Conservation (phyloP, 2,888 invertebrate species). For the Cephus runcator region DNA sequence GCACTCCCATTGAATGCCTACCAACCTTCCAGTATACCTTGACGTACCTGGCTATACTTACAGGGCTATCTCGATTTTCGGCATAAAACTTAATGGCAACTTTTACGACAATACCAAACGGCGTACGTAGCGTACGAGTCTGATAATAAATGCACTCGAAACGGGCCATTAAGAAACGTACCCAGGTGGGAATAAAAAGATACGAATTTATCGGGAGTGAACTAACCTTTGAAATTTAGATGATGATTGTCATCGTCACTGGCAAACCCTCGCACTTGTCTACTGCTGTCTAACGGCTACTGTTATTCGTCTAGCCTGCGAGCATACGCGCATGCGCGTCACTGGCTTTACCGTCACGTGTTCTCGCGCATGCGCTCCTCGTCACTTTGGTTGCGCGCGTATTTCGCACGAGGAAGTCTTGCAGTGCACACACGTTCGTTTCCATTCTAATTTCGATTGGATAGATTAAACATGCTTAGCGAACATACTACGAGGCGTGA, state of each 20-base stretch:
- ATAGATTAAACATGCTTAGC: not conserved
- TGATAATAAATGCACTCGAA: not conserved
- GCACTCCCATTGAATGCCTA: not conserved
- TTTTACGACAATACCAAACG: slow-evolving; percentile 13
- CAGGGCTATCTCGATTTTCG: slow-evolving; percentile 6
- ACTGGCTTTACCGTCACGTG: not conserved
- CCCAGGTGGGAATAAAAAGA: not conserved
- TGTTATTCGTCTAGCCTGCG: not conserved
- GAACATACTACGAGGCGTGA: not conserved
- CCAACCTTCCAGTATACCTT: not conserved
- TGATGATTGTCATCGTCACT: not conserved
- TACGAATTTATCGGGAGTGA: not conserved
- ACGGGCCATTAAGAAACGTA: not conserved
- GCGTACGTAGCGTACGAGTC: not conserved
- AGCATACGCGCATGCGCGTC: not conserved
- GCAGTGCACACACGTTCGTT: not conserved
- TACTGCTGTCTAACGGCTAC: not conserved
- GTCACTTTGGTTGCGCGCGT: too few relatives aligned
- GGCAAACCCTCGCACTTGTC: not conserved
- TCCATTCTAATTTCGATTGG: not conserved
- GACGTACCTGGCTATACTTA: not conserved
- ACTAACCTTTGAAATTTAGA: not conserved
- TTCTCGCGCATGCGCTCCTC: too few relatives aligned
- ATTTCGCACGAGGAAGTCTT: not conserved
- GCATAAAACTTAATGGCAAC: slow-evolving; percentile 14